phyloP scores from a whole-genome alignment of 2,113 vertebrate genomes.

The Pangasianodon hypophthalmus region DNA sequence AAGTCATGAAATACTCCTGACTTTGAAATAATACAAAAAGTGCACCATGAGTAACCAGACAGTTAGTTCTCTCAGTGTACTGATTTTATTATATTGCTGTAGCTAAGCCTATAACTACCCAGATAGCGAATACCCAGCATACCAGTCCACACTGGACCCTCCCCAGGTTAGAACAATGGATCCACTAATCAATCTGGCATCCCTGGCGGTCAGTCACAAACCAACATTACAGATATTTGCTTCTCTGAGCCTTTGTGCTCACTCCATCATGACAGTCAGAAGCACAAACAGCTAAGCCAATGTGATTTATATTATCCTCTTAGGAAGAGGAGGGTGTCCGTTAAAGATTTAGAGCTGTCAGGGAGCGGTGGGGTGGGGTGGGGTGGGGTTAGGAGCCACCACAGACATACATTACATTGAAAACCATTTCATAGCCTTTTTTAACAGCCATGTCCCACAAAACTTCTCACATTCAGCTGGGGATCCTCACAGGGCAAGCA shows the following conservation, averaged over 20 bases:
- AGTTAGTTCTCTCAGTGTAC: not conserved
- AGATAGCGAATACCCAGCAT: not conserved
- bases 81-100: not conserved
- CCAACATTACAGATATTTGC: not conserved
- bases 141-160: not conserved
- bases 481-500: not conserved
- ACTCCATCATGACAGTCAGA: not conserved
- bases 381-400: not conserved
- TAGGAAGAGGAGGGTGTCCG: not conserved
- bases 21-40: not conserved
- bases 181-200: not conserved
- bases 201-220: not conserved
- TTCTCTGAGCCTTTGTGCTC: not conserved
- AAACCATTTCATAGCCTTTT: not conserved
- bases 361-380: not conserved
- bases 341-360: slow-evolving; percentile 26
- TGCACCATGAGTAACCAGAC: not conserved
- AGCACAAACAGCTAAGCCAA: not conserved
- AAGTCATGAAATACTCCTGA: not conserved
- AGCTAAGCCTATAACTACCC: not conserved
- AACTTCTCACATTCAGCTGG: not conserved
- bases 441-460: not conserved
- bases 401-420: not conserved
- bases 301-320: slow-evolving; percentile 19
- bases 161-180: not conserved